Base-by-base conservation (phyloP, 1,140 invertebrate genomes). In the Orchestia grillus region DNA sequence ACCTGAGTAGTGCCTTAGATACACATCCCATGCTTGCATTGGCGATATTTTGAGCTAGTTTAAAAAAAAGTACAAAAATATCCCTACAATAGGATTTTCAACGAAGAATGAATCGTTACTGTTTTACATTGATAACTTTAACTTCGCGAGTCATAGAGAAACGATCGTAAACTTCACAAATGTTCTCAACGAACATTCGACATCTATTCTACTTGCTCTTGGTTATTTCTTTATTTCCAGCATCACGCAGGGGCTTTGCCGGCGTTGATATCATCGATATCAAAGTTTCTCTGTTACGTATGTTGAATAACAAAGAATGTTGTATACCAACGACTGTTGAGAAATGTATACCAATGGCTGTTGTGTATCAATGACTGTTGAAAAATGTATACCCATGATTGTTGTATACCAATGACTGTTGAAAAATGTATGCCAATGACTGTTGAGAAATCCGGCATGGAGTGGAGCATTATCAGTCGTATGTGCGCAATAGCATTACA, bases 401-500 rank as follows among this genome's bases (percentile, higher is more conserved):
- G n/a, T n/a, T 77, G 62, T 77, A 23, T 36, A 77, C 28, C 62
- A 36, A 77, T 1, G 62, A 77, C 62, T 77, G 36, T 77, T 77
- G 11, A 77, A 28, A 77, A 77, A 77, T 77, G 62, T 77, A 23
- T 36, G 36, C 28, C 62, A 36, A 77, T 1, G 62, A 77, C 62
- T 77, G 36, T 77, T 77, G 11, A 77, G 62, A 77, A 77, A 77
- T 77, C 62, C 62, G 62, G 62, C 62, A 77, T 77, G 62, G 11
- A 77, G 62, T 23, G 62, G 62, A 28, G 62, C 62, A 3, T 36
- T 77, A 77, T 77, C 62, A 19, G 62, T 77, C 62, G 62, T 77
- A 77, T 77, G 62, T 77, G 62, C 62, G 62, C 62, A 77, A 77
- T 77, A 77, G 62, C 62, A 77, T 77, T 77, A 77, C 62, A 77